Conservation (phyloP, 2,888 invertebrate species). For the Troilus luridus region DNA sequence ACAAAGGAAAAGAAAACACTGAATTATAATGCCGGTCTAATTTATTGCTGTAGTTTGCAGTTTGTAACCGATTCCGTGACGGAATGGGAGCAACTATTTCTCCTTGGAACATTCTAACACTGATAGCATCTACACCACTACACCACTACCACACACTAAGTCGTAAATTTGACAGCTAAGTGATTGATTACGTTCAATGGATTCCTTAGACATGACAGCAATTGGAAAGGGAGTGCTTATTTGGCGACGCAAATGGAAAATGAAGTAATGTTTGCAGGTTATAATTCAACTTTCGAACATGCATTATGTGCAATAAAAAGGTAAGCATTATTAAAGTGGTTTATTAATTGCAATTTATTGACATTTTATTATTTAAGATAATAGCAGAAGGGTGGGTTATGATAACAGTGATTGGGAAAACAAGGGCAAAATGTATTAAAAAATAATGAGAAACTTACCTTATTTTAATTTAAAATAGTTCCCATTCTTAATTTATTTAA, state of each 20-base stretch:
- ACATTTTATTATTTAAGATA: too few species aligned
- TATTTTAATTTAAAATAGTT: too few species aligned
- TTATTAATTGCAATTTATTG: neutral
- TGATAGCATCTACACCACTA: neutral
- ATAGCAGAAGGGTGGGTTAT: too few species aligned
- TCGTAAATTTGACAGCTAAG: neutral
- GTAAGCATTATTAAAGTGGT: neutral
- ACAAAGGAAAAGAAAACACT: neutral
- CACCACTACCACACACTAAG: neutral
- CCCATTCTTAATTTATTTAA: too few species aligned
- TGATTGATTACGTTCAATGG: neutral
- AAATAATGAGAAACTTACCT: too few species aligned
- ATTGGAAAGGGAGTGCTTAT: neutral
- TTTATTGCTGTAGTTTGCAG: neutral
- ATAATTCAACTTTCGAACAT: neutral
- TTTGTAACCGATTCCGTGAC: neutral
- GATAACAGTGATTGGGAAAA: too few species aligned
- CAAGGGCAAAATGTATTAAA: too few species aligned
- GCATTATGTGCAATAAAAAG: neutral
- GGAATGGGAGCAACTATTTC: slow-evolving; percentile 17
- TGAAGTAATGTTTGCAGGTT: neutral
- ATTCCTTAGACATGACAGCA: neutral
- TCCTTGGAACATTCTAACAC: slow-evolving; percentile 10
- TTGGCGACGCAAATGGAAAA: neutral
- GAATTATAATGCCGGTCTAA: neutral